Evolutionary conservation across 2,888 invertebrate species (phyloP).

Genomic region (Ariolimax columbianus): DNA sequence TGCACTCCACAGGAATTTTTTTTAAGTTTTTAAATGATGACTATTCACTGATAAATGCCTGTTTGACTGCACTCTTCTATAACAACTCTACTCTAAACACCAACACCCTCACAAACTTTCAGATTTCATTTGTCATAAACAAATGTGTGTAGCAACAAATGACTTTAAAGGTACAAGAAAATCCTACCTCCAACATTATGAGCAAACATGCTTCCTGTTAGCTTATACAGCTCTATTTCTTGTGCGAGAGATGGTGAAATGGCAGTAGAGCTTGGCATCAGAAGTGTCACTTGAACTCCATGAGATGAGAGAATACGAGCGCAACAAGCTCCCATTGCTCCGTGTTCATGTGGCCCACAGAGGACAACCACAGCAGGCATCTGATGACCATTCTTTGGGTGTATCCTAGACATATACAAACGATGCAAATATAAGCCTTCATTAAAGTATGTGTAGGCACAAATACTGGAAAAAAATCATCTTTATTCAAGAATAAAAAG

Average conservation of each 20-base stretch:
- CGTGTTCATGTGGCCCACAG: conserved; percentile 84
- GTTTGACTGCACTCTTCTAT: no score
- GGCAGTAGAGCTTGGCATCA: conserved; percentile 80
- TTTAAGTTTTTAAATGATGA: no score
- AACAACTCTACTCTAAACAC: no score
- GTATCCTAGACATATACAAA: conserved; percentile 32
- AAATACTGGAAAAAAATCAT: no score
- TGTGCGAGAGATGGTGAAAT: conserved; percentile 33
- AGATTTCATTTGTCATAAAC: no score
- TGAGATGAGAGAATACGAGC: conserved; percentile 88
- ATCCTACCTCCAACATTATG: conserved; percentile 43
- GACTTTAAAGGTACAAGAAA: background rate
- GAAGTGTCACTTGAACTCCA: conserved; percentile 84
- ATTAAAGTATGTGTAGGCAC: background rate
- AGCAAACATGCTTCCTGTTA: conserved; percentile 25
- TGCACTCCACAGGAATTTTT: no score
- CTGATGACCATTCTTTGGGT: conserved; percentile 91
- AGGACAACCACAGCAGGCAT: conserved; percentile 89
- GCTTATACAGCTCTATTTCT: conserved; percentile 39
- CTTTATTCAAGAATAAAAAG: no score
- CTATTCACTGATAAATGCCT: no score
- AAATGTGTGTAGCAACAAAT: background rate
- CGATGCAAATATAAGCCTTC: background rate
- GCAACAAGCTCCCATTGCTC: conserved; percentile 86
- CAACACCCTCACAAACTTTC: no score